Evolutionary conservation across 1,140 invertebrate genomes (phyloP).

Genomic region (Chelonus insularis): DNA sequence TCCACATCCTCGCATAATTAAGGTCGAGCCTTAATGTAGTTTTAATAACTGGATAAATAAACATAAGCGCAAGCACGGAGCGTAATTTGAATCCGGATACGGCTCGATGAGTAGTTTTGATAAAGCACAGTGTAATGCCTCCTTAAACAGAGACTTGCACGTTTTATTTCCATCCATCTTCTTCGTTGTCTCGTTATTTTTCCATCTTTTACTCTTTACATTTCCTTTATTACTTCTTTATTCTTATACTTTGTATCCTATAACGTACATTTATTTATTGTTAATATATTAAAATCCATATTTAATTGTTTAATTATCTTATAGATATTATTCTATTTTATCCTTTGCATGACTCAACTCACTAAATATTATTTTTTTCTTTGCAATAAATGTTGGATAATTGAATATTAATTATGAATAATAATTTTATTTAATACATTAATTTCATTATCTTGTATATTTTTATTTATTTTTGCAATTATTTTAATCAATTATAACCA

Average conservation of each 20-base stretch:
- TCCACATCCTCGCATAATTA: constrained; percentile 35
- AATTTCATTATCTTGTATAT: too few relatives aligned
- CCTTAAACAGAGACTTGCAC: constrained; percentile 12
- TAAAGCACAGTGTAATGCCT: constrained; percentile 33
- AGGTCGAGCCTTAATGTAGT: constrained; percentile 36
- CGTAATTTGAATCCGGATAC: constrained; percentile 41
- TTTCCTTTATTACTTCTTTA: not conserved
- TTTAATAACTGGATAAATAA: constrained; percentile 42
- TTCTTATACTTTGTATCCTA: constrained; percentile 10
- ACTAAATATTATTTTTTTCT: too few relatives aligned
- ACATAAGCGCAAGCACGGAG: constrained; percentile 35
- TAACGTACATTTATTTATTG: not conserved
- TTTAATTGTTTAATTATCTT: too few relatives aligned
- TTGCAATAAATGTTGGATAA: too few relatives aligned
- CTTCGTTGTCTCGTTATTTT: not conserved
- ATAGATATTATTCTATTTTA: too few relatives aligned
- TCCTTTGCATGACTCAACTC: too few relatives aligned
- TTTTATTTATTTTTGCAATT: too few relatives aligned
- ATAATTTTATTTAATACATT: too few relatives aligned
- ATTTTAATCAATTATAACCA: too few relatives aligned
- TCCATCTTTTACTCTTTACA: constrained; percentile 3
- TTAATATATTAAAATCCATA: too few relatives aligned
- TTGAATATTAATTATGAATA: too few relatives aligned
- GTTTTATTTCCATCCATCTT: constrained; percentile 11
- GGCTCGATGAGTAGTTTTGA: constrained; percentile 35